phyloP scores from a whole-genome alignment of 1,140 invertebrate species.

The Drosophila kanapiae region DNA sequence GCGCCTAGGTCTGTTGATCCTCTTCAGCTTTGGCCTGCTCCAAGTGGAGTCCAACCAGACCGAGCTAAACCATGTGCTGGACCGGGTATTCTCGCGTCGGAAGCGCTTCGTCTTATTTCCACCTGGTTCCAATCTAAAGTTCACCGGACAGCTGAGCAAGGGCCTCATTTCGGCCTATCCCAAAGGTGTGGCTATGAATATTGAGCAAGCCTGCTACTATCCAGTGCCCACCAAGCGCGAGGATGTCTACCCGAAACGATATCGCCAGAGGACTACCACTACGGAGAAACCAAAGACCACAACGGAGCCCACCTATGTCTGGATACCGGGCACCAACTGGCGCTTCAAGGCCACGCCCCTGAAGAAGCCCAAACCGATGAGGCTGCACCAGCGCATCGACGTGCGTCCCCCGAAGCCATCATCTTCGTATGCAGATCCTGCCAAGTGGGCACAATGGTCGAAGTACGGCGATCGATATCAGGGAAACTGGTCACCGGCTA shows the following conservation, averaged over 20 bases:
- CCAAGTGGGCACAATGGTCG: constrained; percentile 56
- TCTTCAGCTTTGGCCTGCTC: constrained; percentile 22
- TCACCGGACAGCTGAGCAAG: constrained; percentile 66
- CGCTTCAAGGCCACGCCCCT: constrained; percentile 73
- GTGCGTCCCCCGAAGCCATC: constrained; percentile 26
- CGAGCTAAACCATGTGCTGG: constrained; percentile 54
- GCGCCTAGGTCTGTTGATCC: constrained; percentile 42
- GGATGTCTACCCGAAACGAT: constrained; percentile 77
- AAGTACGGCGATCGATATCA: constrained; percentile 54
- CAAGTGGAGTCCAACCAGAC: constrained; percentile 32
- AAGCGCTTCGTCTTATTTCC: constrained; percentile 77
- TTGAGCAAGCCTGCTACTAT: constrained; percentile 74
- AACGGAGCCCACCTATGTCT: constrained; percentile 67
- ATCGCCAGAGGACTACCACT: constrained; percentile 63
- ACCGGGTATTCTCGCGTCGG: constrained; percentile 71
- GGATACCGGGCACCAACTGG: constrained; percentile 75
- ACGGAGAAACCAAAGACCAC: constrained; percentile 50
- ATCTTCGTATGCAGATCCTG: constrained; percentile 25
- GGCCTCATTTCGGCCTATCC: constrained; percentile 61
- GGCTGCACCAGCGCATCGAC: constrained; percentile 57
- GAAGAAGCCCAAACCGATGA: constrained; percentile 55
- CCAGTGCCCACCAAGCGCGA: constrained; percentile 67
- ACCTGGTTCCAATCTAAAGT: constrained; percentile 67
- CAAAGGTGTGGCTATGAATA: constrained; percentile 58
- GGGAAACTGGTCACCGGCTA: constrained; percentile 37